A percentile compares a stretch with the other conserved stretches of the same genome.
These are phyloP conservation scores for Gasterosteus aculeatus DNA, from an alignment of 2,113 vertebrate species.

Conservation along the genomic window DNA sequence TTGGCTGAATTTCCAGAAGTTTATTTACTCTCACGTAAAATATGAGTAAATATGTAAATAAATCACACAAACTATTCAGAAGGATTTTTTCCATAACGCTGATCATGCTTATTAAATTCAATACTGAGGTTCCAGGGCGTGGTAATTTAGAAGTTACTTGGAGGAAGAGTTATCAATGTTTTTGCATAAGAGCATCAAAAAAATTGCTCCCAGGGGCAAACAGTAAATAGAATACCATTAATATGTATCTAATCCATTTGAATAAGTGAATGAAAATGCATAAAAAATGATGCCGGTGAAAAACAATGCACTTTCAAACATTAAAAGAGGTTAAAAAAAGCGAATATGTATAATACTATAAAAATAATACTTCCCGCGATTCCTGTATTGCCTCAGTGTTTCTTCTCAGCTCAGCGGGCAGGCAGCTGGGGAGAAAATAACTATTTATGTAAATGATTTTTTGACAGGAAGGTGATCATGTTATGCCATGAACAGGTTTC, in stretches of 20 bases:
- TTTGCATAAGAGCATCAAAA: background rate
- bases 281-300: background rate
- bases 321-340: background rate
- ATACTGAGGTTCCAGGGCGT: background rate
- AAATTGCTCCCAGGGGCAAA: background rate
- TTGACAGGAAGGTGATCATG: slow-evolving; percentile 51
- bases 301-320: slow-evolving; percentile 10
- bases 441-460: slow-evolving; percentile 38
- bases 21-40: slow-evolving; percentile 14
- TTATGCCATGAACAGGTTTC: slow-evolving; percentile 70
- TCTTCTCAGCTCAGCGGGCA: slow-evolving; percentile 34
- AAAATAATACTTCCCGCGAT: slow-evolving; percentile 1
- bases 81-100: background rate
- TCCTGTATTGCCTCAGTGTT: slow-evolving; percentile 14
- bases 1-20: slow-evolving; percentile 36
- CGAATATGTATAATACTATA: background rate
- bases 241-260: slow-evolving; percentile 16
- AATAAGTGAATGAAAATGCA: slow-evolving; percentile 15
- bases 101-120: slow-evolving; percentile 5
- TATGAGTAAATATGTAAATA: slow-evolving; percentile 6
- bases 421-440: slow-evolving; percentile 37
- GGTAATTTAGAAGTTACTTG: background rate
- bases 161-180: background rate
- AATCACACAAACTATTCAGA: slow-evolving; percentile 22
- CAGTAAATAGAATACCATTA: background rate